Conservation (phyloP, 2,888 invertebrate species). For the Tenthredo amoena region DNA sequence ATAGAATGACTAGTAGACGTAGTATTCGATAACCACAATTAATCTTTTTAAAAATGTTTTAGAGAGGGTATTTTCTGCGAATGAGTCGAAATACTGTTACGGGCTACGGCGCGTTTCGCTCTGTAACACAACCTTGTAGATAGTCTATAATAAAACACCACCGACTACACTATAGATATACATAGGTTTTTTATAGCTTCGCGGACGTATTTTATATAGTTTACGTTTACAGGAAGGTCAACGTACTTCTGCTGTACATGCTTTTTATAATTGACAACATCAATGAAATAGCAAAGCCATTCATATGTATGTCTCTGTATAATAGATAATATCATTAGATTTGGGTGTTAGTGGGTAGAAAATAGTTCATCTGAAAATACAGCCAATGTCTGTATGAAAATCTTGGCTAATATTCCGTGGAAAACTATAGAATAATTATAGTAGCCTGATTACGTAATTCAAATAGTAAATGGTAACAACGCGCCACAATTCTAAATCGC, state of each 20-base stretch:
- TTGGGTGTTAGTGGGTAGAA: background rate
- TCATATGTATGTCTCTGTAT: background rate
- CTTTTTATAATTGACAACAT: background rate
- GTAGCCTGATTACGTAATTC: background rate
- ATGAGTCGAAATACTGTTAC: background rate
- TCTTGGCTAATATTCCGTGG: background rate
- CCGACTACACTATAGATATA: background rate
- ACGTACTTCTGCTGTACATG: background rate
- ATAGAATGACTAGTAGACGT: background rate
- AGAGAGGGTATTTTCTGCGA: background rate
- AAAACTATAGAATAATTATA: slow-evolving; percentile 5
- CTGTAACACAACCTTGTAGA: background rate
- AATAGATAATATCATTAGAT: background rate
- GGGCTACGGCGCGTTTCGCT: background rate
- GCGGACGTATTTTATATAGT: background rate
- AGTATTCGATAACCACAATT: background rate
- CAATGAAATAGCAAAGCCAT: background rate
- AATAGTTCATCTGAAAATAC: background rate
- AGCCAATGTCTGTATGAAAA: background rate
- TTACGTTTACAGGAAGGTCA: background rate
- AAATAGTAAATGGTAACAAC: background rate
- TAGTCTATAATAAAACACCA: slow-evolving; percentile 25
- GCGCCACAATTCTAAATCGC: background rate
- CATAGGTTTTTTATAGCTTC: background rate
- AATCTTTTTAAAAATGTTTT: background rate